Percentiles rank a stretch among this genome's conserved stretches.
Evolutionary conservation across 2,113 vertebrate species (phyloP).

Genomic region (Natator depressus): DNA sequence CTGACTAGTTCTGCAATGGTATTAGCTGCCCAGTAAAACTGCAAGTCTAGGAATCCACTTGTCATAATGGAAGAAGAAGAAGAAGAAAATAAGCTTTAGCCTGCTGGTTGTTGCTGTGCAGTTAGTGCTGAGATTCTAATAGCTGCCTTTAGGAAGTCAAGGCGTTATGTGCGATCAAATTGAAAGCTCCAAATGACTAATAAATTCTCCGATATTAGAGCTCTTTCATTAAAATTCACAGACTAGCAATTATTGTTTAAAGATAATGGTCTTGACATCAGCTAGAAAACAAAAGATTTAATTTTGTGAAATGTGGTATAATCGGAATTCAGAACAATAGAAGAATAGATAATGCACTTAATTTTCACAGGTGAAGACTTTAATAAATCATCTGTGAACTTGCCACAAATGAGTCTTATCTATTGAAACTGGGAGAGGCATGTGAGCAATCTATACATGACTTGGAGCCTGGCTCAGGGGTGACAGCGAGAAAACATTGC

Average conservation of each 20-base stretch:
- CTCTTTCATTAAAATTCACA: conserved; percentile 59
- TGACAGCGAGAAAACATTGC: background rate
- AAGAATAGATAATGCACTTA: conserved; percentile 38
- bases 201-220: conserved; percentile 34
- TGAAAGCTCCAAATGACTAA: conserved; percentile 29
- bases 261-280: conserved; percentile 58
- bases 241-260: conserved; percentile 53
- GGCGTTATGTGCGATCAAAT: background rate
- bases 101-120: background rate
- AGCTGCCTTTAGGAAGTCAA: background rate
- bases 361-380: conserved; percentile 51
- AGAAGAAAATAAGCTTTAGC: background rate
- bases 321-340: conserved; percentile 46
- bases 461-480: background rate
- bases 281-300: conserved; percentile 67
- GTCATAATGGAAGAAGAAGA: background rate
- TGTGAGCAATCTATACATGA: conserved; percentile 15
- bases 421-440: conserved; percentile 5
- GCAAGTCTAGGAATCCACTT: background rate
- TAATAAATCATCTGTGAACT: conserved; percentile 53
- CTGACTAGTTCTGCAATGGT: background rate
- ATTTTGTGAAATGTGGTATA: conserved; percentile 55
- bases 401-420: conserved; percentile 41
- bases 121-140: background rate
- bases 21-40: background rate